Evolutionary conservation across 2,797 vertebrate species (phyloP), one percentile per base, ranked within the genome.

Genomic region (Xenentodon cancila): DNA sequence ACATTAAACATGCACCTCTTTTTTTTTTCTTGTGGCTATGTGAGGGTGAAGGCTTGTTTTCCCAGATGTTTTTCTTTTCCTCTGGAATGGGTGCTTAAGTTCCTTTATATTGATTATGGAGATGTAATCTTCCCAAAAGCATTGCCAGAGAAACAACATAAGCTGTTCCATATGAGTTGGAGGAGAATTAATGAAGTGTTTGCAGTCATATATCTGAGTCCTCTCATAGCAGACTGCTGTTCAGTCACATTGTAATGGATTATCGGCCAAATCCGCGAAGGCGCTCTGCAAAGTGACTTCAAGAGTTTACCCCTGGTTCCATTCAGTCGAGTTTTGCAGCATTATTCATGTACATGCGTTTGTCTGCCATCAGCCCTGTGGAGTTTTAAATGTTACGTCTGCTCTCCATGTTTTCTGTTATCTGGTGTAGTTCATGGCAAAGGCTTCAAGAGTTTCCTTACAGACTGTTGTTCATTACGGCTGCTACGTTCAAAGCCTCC

Each of bases 81-180:
- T 18, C 25, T 64, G 59, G 52, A 55, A 51, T 79, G 67, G 70
- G 70, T 77, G 62, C 65, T 69, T 61, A 67, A 42, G 69, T 72
- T 84, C 80, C 21, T 65, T 82, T 79, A 77, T 88, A 92, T 91
- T 89, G 89, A 92, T 92, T 90, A 91, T 90, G 85, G 80, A 89
- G 88, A 92, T 91, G 84, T 85, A 90, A 93, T 90, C 84, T 89
- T 77, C 82, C 80, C 65, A 83, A 91, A 90, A 92, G 88, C 84
- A 77, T 59, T 64, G 73, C 64, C 70, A 75, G 66, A 74, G 71
- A 82, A 88, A 84, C 75, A 83, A 80, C 64, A 67, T 82, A 84
- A 87, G 65, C 80, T 79, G 59, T 64, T 74, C 62, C 72, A 79
- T 71, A 82, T 89, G 80, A 80, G 65, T 87, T 75, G 80, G 63